These are phyloP conservation scores for Trachymyrmex septentrionalis DNA, from an alignment of 1,140 invertebrate genomes.

Conservation along the genomic window DNA sequence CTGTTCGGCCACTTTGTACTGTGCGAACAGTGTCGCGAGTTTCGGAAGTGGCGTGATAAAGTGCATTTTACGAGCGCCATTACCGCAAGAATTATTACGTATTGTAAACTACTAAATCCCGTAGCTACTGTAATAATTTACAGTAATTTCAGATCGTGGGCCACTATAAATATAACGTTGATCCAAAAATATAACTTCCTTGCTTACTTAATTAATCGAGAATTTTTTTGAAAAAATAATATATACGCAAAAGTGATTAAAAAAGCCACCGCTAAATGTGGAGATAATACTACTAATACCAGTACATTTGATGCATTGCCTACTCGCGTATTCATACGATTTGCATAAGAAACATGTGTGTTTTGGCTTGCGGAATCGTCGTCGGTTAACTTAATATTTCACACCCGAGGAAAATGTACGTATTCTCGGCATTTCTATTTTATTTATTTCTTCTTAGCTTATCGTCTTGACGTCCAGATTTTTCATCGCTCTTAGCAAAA, in stretches of 20 bases:
- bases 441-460: conserved; percentile 48
- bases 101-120: conserved; percentile 28
- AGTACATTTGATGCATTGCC: neutral
- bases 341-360: conserved; percentile 34
- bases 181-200: neutral
- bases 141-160: neutral
- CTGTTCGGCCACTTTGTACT: neutral
- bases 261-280: neutral
- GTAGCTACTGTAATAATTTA: conserved; percentile 9
- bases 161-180: no score
- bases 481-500: conserved; percentile 10
- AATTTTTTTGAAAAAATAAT: neutral
- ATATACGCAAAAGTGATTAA: no score
- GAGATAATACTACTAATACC: neutral
- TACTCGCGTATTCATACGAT: neutral
- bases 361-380: conserved; percentile 24
- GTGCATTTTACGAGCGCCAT: conserved; percentile 34
- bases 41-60: conserved; percentile 30
- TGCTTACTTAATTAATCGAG: conserved; percentile 1
- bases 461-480: conserved; percentile 22
- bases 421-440: conserved; percentile 11
- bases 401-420: conserved; percentile 27
- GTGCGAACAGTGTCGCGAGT: neutral
- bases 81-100: conserved; percentile 28
- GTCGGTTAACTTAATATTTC: conserved; percentile 55